Base-by-base conservation (phyloP, 2,888 invertebrate genomes). In the Caenorhabditis sinica region DNA sequence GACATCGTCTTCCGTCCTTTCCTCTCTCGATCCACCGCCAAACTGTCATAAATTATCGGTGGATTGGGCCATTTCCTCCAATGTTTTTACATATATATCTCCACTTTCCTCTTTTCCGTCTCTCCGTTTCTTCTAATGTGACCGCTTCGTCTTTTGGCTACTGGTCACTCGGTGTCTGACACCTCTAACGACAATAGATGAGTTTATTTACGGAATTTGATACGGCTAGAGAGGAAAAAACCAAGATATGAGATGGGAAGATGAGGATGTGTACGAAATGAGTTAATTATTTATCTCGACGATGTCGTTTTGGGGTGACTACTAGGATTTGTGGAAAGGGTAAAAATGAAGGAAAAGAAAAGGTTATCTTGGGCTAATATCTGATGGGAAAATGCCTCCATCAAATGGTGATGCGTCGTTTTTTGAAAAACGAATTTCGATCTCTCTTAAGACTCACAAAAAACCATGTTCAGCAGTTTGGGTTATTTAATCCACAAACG, bases 21-120 rank as follows among this genome's bases (percentile, higher is more conserved):
- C 20, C 33, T 40, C 23, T 36, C 36, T 40, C 43, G 25, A 23
- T 43, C 79, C 65, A 72, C 71, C 79, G 72, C 45, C 79, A 79
- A 79, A 79, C 79, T 72, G 79, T 79, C 79, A 79, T 79, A 79
- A 79, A 79, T 79, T 79, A 79, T 65, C 79, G 65, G 72, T 65
- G 71, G 61, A 79, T 79, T 79, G 77, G 69, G 20, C 56, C 36
- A 9, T 49, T 53, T 20, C 68, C 58, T 56, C 33, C 69, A 72
- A 71, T 79, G 79, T 72, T 79, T 71, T 79, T 72, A 71, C 72
- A 77, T 77, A 63, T 49, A 49, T 49, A 49, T 49, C 20, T 20
- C 20, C 20, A 5, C 49, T 49, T 15, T 74, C 73, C 23, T 36
- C 53, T 11, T 28, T 43, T 68, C 65, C n/a, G n/a, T n/a, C n/a